These are phyloP conservation scores for Trichomycterus rosablanca DNA, from an alignment of 2,113 vertebrate species.

Conservation along the genomic window DNA sequence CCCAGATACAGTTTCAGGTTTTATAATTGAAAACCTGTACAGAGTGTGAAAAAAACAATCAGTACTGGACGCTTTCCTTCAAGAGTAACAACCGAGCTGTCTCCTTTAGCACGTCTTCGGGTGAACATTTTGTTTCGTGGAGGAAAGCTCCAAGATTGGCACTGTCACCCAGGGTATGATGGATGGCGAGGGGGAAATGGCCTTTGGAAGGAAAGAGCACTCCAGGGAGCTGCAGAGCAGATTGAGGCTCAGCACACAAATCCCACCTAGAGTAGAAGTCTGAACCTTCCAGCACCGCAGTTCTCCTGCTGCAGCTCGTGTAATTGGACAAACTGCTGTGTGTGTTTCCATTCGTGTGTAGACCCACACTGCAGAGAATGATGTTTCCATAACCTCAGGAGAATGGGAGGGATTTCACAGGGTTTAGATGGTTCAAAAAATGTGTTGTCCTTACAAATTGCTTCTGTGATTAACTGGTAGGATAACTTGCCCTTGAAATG, in stretches of 20 bases:
- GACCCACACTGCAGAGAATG: not conserved
- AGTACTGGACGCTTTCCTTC: no score
- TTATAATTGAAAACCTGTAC: no score
- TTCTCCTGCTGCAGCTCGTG: slow-evolving; percentile 13
- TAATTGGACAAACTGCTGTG: slow-evolving; percentile 36
- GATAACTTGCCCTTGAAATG: slow-evolving; percentile 9
- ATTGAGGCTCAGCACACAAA: slow-evolving; percentile 41
- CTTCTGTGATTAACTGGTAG: slow-evolving; percentile 12
- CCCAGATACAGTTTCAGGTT: no score
- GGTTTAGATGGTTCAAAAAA: not conserved
- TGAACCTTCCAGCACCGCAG: slow-evolving; percentile 27
- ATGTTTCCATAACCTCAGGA: slow-evolving; percentile 13
- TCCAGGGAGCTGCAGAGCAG: slow-evolving; percentile 32
- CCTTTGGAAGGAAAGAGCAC: slow-evolving; percentile 40
- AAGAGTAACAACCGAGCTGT: not conserved
- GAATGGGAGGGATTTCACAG: slow-evolving; percentile 11
- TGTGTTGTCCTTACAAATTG: slow-evolving; percentile 9
- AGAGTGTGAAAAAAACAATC: no score
- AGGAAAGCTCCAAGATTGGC: slow-evolving; percentile 37
- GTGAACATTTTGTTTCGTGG: slow-evolving; percentile 22
- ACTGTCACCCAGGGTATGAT: slow-evolving; percentile 37
- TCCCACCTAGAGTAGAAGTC: slow-evolving; percentile 25
- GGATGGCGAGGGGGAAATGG: slow-evolving; percentile 34
- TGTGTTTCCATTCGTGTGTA: not conserved
- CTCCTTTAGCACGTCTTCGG: slow-evolving; percentile 3